Evolutionary conservation across 2,113 vertebrate species (phyloP).

Genomic region (Xiphophorus hellerii): DNA sequence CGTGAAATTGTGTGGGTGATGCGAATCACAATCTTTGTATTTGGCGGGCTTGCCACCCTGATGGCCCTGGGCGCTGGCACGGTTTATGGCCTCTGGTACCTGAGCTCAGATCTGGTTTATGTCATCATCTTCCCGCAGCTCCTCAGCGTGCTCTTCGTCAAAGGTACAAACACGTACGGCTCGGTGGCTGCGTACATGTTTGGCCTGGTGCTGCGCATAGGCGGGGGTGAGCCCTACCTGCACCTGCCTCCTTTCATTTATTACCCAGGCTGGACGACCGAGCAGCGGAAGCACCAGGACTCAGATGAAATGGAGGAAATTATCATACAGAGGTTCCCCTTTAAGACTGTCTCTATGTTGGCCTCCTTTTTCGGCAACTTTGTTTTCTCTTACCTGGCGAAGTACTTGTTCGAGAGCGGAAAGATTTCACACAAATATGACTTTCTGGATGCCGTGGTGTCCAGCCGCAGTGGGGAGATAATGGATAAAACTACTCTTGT

Average conservation of each 20-base stretch:
- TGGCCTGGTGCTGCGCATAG: slow-evolving; percentile 91
- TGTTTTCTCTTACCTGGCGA: slow-evolving; percentile 89
- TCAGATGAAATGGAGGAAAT: slow-evolving; percentile 78
- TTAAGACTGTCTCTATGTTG: slow-evolving; percentile 93
- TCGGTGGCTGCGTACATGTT: slow-evolving; percentile 91
- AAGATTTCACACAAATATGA: slow-evolving; percentile 92
- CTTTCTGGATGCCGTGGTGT: slow-evolving; percentile 93
- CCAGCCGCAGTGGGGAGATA: slow-evolving; percentile 93
- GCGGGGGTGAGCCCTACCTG: slow-evolving; percentile 94
- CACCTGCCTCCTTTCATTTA: slow-evolving; percentile 92
- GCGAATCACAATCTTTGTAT: slow-evolving; percentile 93
- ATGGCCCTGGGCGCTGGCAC: slow-evolving; percentile 95
- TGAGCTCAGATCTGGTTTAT: slow-evolving; percentile 97
- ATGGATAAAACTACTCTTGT: slow-evolving; percentile 98
- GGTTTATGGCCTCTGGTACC: slow-evolving; percentile 96
- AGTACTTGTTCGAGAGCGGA: slow-evolving; percentile 97
- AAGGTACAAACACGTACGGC: slow-evolving; percentile 96
- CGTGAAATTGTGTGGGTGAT: slow-evolving; percentile 97
- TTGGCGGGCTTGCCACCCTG: slow-evolving; percentile 91
- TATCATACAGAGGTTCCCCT: slow-evolving; percentile 92
- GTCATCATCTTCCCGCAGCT: slow-evolving; percentile 99
- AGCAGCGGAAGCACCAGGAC: slow-evolving; percentile 62
- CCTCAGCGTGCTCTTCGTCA: slow-evolving; percentile 92
- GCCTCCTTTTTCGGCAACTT: slow-evolving; percentile 92
- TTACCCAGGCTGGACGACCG: slow-evolving; percentile 87